Evolutionary conservation across 2,113 vertebrate genomes (phyloP), one percentile per base, ranked within the genome.

Genomic region (Vombatus ursinus): DNA sequence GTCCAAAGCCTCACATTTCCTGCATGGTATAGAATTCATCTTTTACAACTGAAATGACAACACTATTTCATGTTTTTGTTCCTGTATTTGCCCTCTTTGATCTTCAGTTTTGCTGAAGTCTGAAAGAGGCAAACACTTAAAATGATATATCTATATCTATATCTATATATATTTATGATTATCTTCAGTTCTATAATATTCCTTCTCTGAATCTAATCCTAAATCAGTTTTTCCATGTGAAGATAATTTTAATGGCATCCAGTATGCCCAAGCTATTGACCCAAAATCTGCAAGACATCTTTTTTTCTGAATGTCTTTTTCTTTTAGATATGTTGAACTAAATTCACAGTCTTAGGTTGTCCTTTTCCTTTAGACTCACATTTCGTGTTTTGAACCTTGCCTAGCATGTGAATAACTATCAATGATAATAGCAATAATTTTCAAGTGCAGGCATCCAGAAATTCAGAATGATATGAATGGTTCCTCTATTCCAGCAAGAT

Each of bases 381-480:
- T 48, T 94, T 61, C 91, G 3, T 93, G 57, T 68, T 92, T 95
- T 97, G 57, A 57, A 92, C 49, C 47, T 61, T 11, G 22, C 61
- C 11, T 94, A 92, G n/a, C 57, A 77, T 93, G 84, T 90, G 51
- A 94, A 97, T 37, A 61, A 28, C 37, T n/a, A 77, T 12, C 3
- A n/a, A n/a, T n/a, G 4, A 77, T n/a, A n/a, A 77, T n/a, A 97
- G 93, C n/a, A 92, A 91, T 92, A 97, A 97, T 93, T 95, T 97
- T 96, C 95, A 97, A 92, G 89, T 95, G 96, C 91, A 96, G 50
- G 14, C 96, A 95, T 90, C 95, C 90, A 96, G 96, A 97, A 97
- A 97, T 97, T 98, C 51, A 95, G 50, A 90, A 94, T 47, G 52
- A 92, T 93, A 96, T 94, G 95, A 95, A 90, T 11, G 95, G 91